Base-by-base conservation (phyloP, 2,888 invertebrate genomes). In the Tetanocera ferruginea region DNA sequence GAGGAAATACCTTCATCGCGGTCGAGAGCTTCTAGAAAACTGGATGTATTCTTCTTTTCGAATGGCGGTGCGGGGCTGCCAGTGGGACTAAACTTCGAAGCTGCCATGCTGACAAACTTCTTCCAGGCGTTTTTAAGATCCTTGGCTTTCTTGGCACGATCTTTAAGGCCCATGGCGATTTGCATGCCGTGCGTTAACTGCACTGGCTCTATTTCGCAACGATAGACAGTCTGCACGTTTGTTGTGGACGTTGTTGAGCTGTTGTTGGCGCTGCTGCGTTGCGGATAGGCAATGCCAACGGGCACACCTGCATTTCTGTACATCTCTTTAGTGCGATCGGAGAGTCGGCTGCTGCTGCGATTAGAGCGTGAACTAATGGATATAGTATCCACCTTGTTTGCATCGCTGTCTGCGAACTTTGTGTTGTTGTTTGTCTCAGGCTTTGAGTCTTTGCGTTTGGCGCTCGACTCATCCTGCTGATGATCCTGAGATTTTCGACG, bases 71-170 rank as follows among this genome's bases (percentile, higher is more conserved):
- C 88, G 0, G 88, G 88, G 81, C 88, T 89, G 31, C 87, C 88
- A 0, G 87, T 88, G 23, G 89, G 88, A 81, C 88, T 89, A 78
- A 90, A 89, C 79, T 89, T 90, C 1, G 89, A 88, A 6, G 90
- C 87, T 3, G 90, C 90, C 85, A 89, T 87, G 28, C 88, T 90
- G 3, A 90, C 88, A 52, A 90, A 90, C 52, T 89, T 89, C 57
- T 87, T 88, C 90, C 90, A 90, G 2, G 90, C 90, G 76, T 90
- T 90, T 82, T 90, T 90, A 34, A 90, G 83, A 81, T 90, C 90
- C 81, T 90, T 90, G 5, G 90, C 88, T 79, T 90, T 90, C 80
- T 90, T 90, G 51, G 88, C 88, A 0, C 89, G 88, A 85, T 90
- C 89, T 80, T 89, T 89, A 0, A 90, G 80, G 0, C 90, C 90